These are phyloP conservation scores for Drosophila nr. fundita DNA, from an alignment of 2,888 invertebrate genomes.

Conservation along the genomic window DNA sequence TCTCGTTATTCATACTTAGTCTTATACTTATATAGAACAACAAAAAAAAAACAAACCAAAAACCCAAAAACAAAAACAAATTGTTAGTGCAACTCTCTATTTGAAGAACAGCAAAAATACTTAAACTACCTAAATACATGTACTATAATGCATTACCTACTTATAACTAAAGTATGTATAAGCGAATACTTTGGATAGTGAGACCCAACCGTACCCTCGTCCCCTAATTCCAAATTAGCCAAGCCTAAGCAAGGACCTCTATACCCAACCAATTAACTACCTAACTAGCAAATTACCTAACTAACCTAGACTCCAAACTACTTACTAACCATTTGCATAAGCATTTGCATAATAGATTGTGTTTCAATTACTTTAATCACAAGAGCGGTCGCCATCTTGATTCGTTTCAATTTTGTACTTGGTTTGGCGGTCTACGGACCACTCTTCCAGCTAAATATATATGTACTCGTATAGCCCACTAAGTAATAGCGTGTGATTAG, in stretches of 20 bases:
- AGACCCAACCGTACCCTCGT: slow-evolving; percentile 1
- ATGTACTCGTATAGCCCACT: slow-evolving; percentile 47
- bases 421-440: slow-evolving; percentile 1
- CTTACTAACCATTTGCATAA: slow-evolving; percentile 16
- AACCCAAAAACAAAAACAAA: slow-evolving; percentile 14
- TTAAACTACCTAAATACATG: slow-evolving; percentile 44
- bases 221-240: slow-evolving; percentile 48
- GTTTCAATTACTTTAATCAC: slow-evolving; percentile 52
- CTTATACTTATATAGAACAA: slow-evolving; percentile 34
- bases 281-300: slow-evolving; percentile 50
- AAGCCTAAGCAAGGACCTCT: slow-evolving; percentile 50
- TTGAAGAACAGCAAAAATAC: slow-evolving; percentile 27
- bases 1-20: slow-evolving; percentile 54
- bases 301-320: slow-evolving; percentile 22
- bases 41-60: background rate
- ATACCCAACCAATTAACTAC: slow-evolving; percentile 68
- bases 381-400: slow-evolving; percentile 38
- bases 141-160: slow-evolving; percentile 20
- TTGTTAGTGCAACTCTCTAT: slow-evolving; percentile 60
- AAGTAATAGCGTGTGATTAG: slow-evolving; percentile 77
- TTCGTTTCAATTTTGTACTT: slow-evolving; percentile 33
- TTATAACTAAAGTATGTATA: slow-evolving; percentile 33
- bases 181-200: slow-evolving; percentile 34
- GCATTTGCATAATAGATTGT: slow-evolving; percentile 57
- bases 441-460: slow-evolving; percentile 38